phyloP scores from a whole-genome alignment of 1,140 invertebrate species.

The Tribolium madens region DNA sequence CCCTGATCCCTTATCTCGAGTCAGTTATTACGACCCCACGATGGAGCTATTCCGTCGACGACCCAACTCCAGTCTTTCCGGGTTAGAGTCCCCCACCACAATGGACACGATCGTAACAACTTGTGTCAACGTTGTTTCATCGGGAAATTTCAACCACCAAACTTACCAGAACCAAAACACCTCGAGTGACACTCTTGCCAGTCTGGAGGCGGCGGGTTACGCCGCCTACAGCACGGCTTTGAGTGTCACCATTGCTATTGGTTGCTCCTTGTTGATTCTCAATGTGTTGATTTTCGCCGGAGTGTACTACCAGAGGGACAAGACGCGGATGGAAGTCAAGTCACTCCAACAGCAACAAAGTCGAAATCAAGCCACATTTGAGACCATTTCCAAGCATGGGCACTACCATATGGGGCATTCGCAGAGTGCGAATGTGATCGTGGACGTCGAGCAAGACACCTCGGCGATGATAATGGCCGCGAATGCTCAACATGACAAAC shows the following conservation, averaged over 20 bases:
- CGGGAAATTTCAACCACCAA: slow-evolving; percentile 70
- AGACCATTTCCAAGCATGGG: slow-evolving; percentile 76
- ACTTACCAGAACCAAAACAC: slow-evolving; percentile 71
- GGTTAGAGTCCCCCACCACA: slow-evolving; percentile 70
- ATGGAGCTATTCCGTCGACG: slow-evolving; percentile 71
- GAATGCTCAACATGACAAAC: slow-evolving; percentile 66
- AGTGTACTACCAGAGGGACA: slow-evolving; percentile 89
- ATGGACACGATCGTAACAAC: slow-evolving; percentile 71
- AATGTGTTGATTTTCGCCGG: slow-evolving; percentile 90
- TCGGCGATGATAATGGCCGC: slow-evolving; percentile 75
- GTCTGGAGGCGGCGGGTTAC: slow-evolving; percentile 82
- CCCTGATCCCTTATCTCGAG: slow-evolving; percentile 79
- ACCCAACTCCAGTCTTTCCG: slow-evolving; percentile 67
- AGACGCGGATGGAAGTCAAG: slow-evolving; percentile 82
- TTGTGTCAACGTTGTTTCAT: slow-evolving; percentile 71
- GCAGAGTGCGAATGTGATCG: slow-evolving; percentile 79
- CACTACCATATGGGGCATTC: slow-evolving; percentile 77
- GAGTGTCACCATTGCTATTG: slow-evolving; percentile 89
- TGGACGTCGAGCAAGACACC: slow-evolving; percentile 83
- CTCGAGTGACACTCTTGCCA: slow-evolving; percentile 77
- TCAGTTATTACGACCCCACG: slow-evolving; percentile 69
- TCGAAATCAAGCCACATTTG: slow-evolving; percentile 79
- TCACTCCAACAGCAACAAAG: slow-evolving; percentile 76
- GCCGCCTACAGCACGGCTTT: slow-evolving; percentile 85
- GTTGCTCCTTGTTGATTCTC: slow-evolving; percentile 85